Conservation (phyloP, 1,140 invertebrate species). For the Aricia agestis region DNA sequence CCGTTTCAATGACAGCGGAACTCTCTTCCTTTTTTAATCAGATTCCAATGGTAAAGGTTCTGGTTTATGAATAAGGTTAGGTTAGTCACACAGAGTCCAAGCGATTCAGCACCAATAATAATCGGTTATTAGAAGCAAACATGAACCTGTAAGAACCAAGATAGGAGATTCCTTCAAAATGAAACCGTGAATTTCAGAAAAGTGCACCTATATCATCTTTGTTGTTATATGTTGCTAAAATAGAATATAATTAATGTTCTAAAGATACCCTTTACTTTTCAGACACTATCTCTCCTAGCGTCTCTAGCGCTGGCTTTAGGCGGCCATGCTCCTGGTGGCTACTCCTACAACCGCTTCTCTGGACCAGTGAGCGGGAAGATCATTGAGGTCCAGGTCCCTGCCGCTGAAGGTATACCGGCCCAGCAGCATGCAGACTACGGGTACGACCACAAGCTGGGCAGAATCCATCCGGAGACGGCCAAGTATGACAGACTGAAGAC, state of each 20-base stretch:
- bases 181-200: no score
- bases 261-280: constrained; percentile 23
- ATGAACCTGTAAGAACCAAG: no score
- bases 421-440: constrained; percentile 74
- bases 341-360: constrained; percentile 80
- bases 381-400: constrained; percentile 70
- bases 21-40: background rate
- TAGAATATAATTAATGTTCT: no score
- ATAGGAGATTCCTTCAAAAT: no score
- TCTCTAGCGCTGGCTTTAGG: constrained; percentile 38
- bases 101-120: no score
- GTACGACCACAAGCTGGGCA: constrained; percentile 70
- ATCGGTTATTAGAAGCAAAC: no score
- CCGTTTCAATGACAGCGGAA: constrained; percentile 16
- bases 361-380: constrained; percentile 80
- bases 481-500: constrained; percentile 73
- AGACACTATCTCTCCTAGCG: constrained; percentile 43
- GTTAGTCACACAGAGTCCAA: no score
- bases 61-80: no score
- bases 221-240: no score
- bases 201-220: no score
- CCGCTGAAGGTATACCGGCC: constrained; percentile 67
- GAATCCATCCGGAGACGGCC: constrained; percentile 68
- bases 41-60: no score
- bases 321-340: constrained; percentile 72